These are phyloP conservation scores for Leptocoma aspasia DNA, from an alignment of 2,113 vertebrate species.

Conservation along the genomic window DNA sequence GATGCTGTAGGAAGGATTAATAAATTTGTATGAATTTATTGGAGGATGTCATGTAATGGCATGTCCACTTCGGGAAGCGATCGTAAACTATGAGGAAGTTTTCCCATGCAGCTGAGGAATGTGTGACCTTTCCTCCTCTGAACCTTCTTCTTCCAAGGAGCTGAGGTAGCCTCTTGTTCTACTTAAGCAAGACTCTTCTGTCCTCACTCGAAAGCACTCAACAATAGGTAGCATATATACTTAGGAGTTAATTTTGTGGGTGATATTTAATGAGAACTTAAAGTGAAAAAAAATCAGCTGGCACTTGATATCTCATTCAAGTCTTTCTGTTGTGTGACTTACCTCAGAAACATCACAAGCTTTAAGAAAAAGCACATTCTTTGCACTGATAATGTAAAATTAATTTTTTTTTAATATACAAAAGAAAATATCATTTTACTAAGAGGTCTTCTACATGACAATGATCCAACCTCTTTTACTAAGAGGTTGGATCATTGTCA, in stretches of 20 bases:
- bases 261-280: background rate
- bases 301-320: background rate
- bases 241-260: background rate
- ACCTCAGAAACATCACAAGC: background rate
- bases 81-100: background rate
- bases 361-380: background rate
- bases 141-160: background rate
- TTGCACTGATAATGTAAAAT: background rate
- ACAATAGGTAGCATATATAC: background rate
- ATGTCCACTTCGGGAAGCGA: background rate
- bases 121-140: background rate
- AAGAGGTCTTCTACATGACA: slow-evolving; percentile 5
- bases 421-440: background rate
- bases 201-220: background rate
- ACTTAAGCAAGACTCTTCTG: background rate
- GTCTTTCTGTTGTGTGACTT: background rate
- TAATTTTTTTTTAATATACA: slow-evolving; percentile 16
- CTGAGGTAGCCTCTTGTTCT: background rate
- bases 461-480: no score
- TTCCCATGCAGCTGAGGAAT: background rate
- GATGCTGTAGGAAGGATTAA: background rate
- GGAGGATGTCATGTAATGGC: background rate
- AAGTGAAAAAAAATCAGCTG: background rate
- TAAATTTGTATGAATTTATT: background rate
- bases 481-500: slow-evolving; percentile 31